phyloP scores from a whole-genome alignment of 2,888 invertebrate genomes.

The Platycheirus rosarum region DNA sequence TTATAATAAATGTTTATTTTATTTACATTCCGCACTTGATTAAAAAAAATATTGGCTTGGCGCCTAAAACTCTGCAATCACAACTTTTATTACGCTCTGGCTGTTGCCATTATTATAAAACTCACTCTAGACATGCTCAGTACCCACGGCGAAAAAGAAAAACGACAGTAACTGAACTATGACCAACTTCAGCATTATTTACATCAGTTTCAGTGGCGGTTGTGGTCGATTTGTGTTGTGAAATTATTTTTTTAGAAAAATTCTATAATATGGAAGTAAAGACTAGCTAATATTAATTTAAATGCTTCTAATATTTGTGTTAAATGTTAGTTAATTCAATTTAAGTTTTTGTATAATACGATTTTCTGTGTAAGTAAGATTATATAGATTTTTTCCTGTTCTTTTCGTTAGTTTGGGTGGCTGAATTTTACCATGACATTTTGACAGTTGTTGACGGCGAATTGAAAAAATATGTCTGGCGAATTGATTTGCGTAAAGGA shows the following conservation, averaged over 20 bases:
- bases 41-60: constrained; percentile 1
- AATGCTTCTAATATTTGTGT: constrained; percentile 4
- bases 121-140: neutral
- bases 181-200: constrained; percentile 69
- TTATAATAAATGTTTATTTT: no score
- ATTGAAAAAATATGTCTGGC: no score
- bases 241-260: constrained; percentile 19
- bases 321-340: neutral
- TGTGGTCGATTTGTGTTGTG: constrained; percentile 6
- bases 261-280: constrained; percentile 25
- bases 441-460: no score
- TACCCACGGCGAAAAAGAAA: neutral
- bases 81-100: neutral
- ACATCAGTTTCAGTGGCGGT: constrained; percentile 64
- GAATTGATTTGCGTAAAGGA: neutral
- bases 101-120: neutral
- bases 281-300: constrained; percentile 12
- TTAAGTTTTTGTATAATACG: neutral
- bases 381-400: constrained; percentile 4
- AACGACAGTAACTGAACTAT: neutral
- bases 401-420: neutral
- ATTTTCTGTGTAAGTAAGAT: neutral
- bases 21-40: no score
- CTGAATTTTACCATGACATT: constrained; percentile 16
- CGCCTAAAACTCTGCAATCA: constrained; percentile 48